Evolutionary conservation across 2,113 vertebrate genomes (phyloP).

Genomic region (Hippotragus niger): DNA sequence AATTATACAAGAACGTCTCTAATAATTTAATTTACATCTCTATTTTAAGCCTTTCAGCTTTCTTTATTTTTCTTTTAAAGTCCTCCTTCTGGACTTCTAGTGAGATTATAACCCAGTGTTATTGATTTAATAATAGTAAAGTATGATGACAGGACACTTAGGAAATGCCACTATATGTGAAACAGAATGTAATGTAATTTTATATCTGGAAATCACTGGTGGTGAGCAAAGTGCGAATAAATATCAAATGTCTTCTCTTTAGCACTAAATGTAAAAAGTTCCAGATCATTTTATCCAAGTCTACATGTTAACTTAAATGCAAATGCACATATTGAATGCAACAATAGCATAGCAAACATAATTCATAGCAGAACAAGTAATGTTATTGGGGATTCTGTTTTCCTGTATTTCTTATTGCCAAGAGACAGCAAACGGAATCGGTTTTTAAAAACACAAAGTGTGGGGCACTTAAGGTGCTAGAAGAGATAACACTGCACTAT

Average conservation of each 20-base stretch:
- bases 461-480: not conserved
- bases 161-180: slow-evolving; percentile 69
- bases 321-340: slow-evolving; percentile 70
- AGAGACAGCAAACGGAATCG: slow-evolving; percentile 43
- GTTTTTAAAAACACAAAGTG: slow-evolving; percentile 41
- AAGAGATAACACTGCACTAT: not conserved
- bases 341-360: slow-evolving; percentile 64
- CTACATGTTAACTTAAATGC: slow-evolving; percentile 71
- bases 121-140: slow-evolving; percentile 68
- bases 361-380: slow-evolving; percentile 51
- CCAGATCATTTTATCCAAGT: slow-evolving; percentile 64
- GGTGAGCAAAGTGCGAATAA: slow-evolving; percentile 68
- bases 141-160: slow-evolving; percentile 56
- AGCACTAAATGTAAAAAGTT: slow-evolving; percentile 71
- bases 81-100: slow-evolving; percentile 32
- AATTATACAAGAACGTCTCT: not conserved
- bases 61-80: slow-evolving; percentile 34
- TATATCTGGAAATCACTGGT: slow-evolving; percentile 66
- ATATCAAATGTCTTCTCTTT: slow-evolving; percentile 75
- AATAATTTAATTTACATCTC: slow-evolving; percentile 32
- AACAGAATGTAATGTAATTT: slow-evolving; percentile 71
- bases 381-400: slow-evolving; percentile 34
- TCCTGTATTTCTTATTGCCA: slow-evolving; percentile 48
- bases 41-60: slow-evolving; percentile 2
- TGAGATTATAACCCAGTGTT: slow-evolving; percentile 44